Evolutionary conservation across 1,140 invertebrate genomes (phyloP).

Genomic region (Dendroctonus valens): DNA sequence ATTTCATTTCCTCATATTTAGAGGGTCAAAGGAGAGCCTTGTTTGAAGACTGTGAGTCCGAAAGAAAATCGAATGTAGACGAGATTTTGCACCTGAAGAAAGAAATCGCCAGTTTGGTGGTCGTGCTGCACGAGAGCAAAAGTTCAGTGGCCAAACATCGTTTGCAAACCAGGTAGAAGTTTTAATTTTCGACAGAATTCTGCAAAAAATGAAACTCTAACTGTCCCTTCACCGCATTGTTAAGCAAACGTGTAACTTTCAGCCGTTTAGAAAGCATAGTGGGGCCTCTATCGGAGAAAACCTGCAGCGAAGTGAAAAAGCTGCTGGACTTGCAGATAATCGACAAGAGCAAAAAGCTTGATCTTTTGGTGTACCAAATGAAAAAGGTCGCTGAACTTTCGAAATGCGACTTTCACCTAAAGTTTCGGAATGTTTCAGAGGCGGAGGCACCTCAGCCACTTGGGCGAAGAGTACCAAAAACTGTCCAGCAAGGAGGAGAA

Average conservation of each 20-base stretch:
- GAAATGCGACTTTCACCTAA: not conserved
- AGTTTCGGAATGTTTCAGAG: slow-evolving; percentile 13
- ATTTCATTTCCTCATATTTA: slow-evolving; percentile 43
- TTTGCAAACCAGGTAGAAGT: slow-evolving; percentile 29
- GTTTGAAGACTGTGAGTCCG: slow-evolving; percentile 74
- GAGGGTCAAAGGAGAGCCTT: slow-evolving; percentile 81
- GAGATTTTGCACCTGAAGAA: slow-evolving; percentile 70
- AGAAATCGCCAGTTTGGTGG: slow-evolving; percentile 64
- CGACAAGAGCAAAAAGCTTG: slow-evolving; percentile 70
- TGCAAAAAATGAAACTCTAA: not conserved
- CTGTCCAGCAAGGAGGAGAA: slow-evolving; percentile 39
- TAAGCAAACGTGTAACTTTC: slow-evolving; percentile 4
- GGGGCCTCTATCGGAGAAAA: slow-evolving; percentile 51
- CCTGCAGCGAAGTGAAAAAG: slow-evolving; percentile 57
- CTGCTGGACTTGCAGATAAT: slow-evolving; percentile 73
- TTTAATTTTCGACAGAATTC: not conserved
- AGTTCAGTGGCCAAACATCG: slow-evolving; percentile 51
- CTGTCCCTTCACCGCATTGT: not conserved
- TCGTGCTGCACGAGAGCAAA: slow-evolving; percentile 59
- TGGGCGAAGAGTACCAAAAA: slow-evolving; percentile 43
- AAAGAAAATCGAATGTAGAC: slow-evolving; percentile 68
- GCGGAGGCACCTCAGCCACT: slow-evolving; percentile 35
- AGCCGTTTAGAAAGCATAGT: slow-evolving; percentile 38
- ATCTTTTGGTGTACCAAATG: slow-evolving; percentile 68
- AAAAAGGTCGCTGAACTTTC: slow-evolving; percentile 34